phyloP scores from a whole-genome alignment of 2,888 invertebrate species.

The Gymnoscelis rufifasciata region DNA sequence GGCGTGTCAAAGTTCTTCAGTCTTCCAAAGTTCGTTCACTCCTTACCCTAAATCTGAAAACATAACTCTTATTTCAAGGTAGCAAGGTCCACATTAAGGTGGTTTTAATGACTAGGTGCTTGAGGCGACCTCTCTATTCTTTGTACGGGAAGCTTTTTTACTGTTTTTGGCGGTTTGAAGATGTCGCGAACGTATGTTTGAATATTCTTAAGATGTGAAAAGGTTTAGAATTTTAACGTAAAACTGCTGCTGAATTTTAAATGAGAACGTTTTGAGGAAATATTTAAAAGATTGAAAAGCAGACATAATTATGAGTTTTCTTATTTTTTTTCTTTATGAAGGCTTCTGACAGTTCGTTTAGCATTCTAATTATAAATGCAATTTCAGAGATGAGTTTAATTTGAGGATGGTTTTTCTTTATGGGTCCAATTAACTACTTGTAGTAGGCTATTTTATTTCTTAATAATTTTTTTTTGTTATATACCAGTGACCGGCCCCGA shows the following conservation, averaged over 20 bases:
- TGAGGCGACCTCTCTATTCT: slow-evolving; percentile 36
- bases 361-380: too few relatives aligned
- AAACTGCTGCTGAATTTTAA: slow-evolving; percentile 11
- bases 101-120: slow-evolving; percentile 32
- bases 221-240: slow-evolving; percentile 17
- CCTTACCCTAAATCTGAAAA: slow-evolving; percentile 22
- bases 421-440: too few relatives aligned
- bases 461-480: too few relatives aligned
- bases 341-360: too few relatives aligned
- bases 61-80: slow-evolving; percentile 13
- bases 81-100: slow-evolving; percentile 40
- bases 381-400: too few relatives aligned
- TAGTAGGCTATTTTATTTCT: too few relatives aligned
- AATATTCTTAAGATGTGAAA: slow-evolving; percentile 19
- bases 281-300: neutral
- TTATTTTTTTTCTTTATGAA: too few relatives aligned
- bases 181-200: slow-evolving; percentile 27
- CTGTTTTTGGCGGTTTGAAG: slow-evolving; percentile 23
- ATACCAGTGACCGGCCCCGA: too few relatives aligned
- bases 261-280: neutral
- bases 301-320: too few relatives aligned
- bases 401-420: too few relatives aligned
- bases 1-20: slow-evolving; percentile 66
- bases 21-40: slow-evolving; percentile 67
- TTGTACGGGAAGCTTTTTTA: slow-evolving; percentile 22